Evolutionary conservation across 2,888 invertebrate genomes (phyloP).

Genomic region (Aleiodes testaceus): DNA sequence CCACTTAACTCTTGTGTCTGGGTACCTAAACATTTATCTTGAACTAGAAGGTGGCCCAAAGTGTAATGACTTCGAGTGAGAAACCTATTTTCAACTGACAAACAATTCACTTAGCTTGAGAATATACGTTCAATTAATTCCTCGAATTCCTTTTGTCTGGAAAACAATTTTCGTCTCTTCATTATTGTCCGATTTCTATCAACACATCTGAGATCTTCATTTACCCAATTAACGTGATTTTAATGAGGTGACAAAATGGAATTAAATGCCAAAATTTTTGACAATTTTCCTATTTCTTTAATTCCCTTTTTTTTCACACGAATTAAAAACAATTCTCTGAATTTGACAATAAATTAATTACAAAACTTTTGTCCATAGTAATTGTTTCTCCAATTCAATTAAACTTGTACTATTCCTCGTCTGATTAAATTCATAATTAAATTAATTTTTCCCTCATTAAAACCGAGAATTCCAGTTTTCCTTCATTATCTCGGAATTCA

Average conservation of each 20-base stretch:
- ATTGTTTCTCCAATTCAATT: too few relatives aligned
- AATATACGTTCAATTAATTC: slow-evolving; percentile 43
- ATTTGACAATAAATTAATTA: too few relatives aligned
- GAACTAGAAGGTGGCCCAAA: slow-evolving; percentile 7
- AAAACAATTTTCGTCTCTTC: not conserved
- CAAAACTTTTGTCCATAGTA: too few relatives aligned
- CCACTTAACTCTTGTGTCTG: not conserved
- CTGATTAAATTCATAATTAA: too few relatives aligned
- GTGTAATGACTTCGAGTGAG: slow-evolving; percentile 9
- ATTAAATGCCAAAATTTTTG: too few relatives aligned
- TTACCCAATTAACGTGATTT: slow-evolving; percentile 13
- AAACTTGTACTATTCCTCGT: too few relatives aligned
- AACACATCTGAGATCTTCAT: not conserved
- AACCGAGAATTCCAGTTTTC: too few relatives aligned
- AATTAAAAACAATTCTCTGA: too few relatives aligned
- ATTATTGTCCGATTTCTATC: not conserved
- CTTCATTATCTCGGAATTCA: too few relatives aligned
- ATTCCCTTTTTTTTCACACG: too few relatives aligned
- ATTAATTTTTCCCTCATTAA: too few relatives aligned
- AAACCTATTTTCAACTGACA: slow-evolving; percentile 27
- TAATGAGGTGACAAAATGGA: not conserved
- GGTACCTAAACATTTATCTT: slow-evolving; percentile 12
- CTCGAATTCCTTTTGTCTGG: slow-evolving; percentile 28
- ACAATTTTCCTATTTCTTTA: too few relatives aligned
- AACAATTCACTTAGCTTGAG: slow-evolving; percentile 16